Evolutionary conservation across 2,113 vertebrate species (phyloP).

Genomic region (Gadus chalcogrammus): DNA sequence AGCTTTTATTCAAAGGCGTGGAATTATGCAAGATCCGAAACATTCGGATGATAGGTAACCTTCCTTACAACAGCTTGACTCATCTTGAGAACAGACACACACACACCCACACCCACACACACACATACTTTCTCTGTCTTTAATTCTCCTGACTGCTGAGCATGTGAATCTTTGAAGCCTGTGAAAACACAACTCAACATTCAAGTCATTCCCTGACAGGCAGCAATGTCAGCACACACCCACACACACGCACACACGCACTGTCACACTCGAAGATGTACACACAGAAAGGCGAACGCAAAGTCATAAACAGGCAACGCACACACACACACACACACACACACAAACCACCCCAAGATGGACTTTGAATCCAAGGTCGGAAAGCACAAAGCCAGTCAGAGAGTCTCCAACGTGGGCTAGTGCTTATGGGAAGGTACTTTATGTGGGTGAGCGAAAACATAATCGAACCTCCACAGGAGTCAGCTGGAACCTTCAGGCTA

Average conservation of each 20-base stretch:
- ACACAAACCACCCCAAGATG: background rate
- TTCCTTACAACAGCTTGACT: background rate
- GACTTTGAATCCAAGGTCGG: constrained; percentile 52
- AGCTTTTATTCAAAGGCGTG: constrained; percentile 44
- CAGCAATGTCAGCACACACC: constrained; percentile 54
- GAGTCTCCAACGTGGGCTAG: background rate
- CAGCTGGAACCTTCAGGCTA: constrained; percentile 28
- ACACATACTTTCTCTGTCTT: constrained; percentile 46
- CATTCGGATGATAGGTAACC: constrained; percentile 64
- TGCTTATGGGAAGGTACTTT: constrained; percentile 4
- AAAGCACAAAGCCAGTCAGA: constrained; percentile 21
- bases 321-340: constrained; percentile 5
- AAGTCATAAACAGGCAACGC: background rate
- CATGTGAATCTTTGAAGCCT: constrained; percentile 56
- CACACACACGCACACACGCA: constrained; percentile 19
- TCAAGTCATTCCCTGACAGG: constrained; percentile 48
- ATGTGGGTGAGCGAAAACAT: constrained; percentile 30
- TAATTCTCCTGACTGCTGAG: constrained; percentile 65
- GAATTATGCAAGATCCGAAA: constrained; percentile 69
- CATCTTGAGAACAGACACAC: too few species aligned
- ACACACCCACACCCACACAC: too few species aligned
- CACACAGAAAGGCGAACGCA: background rate
- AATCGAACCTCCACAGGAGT: constrained; percentile 24
- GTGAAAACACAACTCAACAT: constrained; percentile 55
- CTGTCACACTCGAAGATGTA: background rate